Evolutionary conservation across 2,113 vertebrate species (phyloP), one percentile per base, ranked within the genome.

Genomic region (Beaufortia kweichowensis): DNA sequence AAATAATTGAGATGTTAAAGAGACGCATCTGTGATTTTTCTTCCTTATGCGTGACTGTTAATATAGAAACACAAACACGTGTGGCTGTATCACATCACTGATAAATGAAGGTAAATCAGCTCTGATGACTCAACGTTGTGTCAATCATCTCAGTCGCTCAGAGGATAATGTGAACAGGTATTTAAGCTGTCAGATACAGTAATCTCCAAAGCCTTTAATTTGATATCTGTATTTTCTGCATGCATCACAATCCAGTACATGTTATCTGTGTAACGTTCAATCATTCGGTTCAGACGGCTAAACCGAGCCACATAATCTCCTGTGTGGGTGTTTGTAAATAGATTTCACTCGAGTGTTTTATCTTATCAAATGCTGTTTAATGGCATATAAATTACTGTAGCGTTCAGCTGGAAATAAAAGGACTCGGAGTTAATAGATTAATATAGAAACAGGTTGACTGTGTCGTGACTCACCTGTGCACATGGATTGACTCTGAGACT

Each of bases 331-430:
- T 50, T 48, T 66, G 64, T 67, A 48, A 67, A 48, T 29, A 26
- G 64, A n/a, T 67, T 67, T 9, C 41, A 67, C 64, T 67, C n/a
- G n/a, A n/a, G n/a, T n/a, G n/a, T n/a, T n/a, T 8, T 48, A 67
- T 67, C 64, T 67, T 66, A 66, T 66, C 64, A 46, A 5, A 48
- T 23, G 9, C 39, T 1, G 64, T 67, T 19, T 29, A 26, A 41
- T 23, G 6, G 33, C 14, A 8, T 11, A 11, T 46, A 23, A 66
- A 48, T 29, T 26, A 29, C 24, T 23, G 24, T 1, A 28, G n/a
- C n/a, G n/a, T n/a, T n/a, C n/a, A n/a, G n/a, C 41, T 67, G 41
- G 24, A n/a, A 48, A 48, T 15, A 1, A 39, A 2, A 39, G 35
- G 35, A 10, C 35, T 39, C 8, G 35, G n/a, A n/a, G n/a, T n/a